Base-by-base conservation (phyloP, 1,140 invertebrate genomes). In the Ooceraea biroi region DNA sequence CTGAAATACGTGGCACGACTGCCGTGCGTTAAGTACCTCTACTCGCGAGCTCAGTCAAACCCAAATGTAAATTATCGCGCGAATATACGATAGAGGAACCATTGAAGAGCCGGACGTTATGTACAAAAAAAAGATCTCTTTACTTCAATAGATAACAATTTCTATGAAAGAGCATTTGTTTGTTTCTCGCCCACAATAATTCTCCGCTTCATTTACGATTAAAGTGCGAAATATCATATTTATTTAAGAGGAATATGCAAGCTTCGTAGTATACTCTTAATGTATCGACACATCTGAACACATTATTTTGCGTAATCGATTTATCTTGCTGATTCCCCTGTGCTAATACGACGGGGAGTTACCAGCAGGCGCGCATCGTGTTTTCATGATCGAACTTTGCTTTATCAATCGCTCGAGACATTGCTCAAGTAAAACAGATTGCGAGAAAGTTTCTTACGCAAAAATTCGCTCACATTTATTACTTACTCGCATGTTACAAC, bases 391-490 rank as follows among this genome's bases (percentile, higher is more conserved):
- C 58, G 57, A 69, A 48, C 36, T 22, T 11, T 30, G 36, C 46
- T 78, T 78, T 66, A 27, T 19, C 12, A 8, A 19, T 80, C 48
- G 46, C 14, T 78, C n/a, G 25, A 68, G 57, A 80, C n/a, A 57
- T 80, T 80, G 65, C 65, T 80, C 76, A 80, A 80, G 11, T 69
- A 27, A 55, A n/a, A 50, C 25, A 50, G 61, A 27, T 58, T 19
- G 22, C 19, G 76, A 80, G 65, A 80, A 30, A 57, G 46, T 46
- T 30, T 80, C 76, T 57, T 36, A 1, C 22, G 50, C 71, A 80
- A 71, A 71, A 27, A 46, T 25, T n/a, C n/a, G n/a, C n/a, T n/a
- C n/a, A n/a, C n/a, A n/a, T n/a, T n/a, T n/a, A n/a, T n/a, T n/a
- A n/a, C n/a, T n/a, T 11, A 10, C 36, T 36, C 36, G 36, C 36